These are phyloP conservation scores for Boulengeromyrus knoepffleri DNA, from an alignment of 2,113 vertebrate genomes.

Conservation along the genomic window DNA sequence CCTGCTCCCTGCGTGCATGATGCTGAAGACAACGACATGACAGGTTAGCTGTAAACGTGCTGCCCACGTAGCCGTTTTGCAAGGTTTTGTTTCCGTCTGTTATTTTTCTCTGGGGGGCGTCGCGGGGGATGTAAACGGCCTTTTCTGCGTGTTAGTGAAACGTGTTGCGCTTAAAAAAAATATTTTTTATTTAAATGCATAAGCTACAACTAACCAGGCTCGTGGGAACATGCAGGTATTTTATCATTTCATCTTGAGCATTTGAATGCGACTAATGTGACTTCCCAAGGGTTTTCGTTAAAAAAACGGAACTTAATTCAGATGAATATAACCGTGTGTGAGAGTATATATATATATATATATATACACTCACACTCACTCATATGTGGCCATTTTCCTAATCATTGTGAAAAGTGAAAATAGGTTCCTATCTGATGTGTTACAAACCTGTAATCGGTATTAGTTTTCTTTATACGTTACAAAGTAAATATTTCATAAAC, in stretches of 20 bases:
- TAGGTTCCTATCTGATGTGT: background rate
- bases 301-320: background rate
- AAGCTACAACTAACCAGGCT: background rate
- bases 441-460: background rate
- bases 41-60: background rate
- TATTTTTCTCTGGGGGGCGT: background rate
- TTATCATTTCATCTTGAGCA: background rate
- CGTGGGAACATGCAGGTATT: background rate
- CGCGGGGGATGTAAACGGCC: background rate
- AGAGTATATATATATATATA: background rate
- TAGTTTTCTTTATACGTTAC: background rate
- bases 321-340: background rate
- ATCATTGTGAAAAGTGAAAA: background rate
- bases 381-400: background rate
- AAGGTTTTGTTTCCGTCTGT: background rate
- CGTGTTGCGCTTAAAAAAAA: constrained; percentile 13
- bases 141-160: background rate
- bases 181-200: background rate
- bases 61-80: background rate
- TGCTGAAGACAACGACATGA: background rate
- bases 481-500: background rate
- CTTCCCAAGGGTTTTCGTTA: background rate
- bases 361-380: no score
- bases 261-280: background rate
- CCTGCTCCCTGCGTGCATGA: background rate